A percentile compares a stretch with the other conserved stretches of the same genome.
Conservation (phyloP, 23 tunicate species). For the Diplosoma virens region DNA sequence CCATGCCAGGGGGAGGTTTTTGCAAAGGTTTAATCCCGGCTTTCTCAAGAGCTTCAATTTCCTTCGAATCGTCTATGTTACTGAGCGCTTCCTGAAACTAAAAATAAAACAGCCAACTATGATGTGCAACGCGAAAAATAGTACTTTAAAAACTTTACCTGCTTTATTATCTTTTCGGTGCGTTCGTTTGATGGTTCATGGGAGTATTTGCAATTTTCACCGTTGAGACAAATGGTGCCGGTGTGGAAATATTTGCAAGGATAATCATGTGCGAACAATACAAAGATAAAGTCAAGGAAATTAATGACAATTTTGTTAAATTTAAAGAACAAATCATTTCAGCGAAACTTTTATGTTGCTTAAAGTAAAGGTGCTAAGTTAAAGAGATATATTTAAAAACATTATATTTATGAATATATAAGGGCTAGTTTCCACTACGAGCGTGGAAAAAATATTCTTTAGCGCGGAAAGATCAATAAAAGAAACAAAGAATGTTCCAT, state of each 20-base stretch:
- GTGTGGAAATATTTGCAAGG: constrained; percentile 88
- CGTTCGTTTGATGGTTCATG: constrained; percentile 63
- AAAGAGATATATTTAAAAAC: too few species aligned
- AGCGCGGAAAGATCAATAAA: too few species aligned
- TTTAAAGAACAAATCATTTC: too few species aligned
- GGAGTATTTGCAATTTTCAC: constrained; percentile 64
- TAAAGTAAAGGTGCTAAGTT: too few species aligned
- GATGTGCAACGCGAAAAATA: not conserved
- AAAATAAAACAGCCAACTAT: not conserved
- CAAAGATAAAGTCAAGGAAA: too few species aligned
- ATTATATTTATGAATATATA: too few species aligned
- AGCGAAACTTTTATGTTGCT: too few species aligned
- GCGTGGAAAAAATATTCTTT: too few species aligned
- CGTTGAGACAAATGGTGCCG: constrained; percentile 60
- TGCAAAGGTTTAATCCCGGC: constrained; percentile 63
- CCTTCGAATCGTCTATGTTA: constrained; percentile 64
- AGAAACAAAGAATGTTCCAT: too few species aligned
- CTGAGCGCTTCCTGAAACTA: constrained; percentile 62
- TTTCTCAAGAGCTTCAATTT: constrained; percentile 73
- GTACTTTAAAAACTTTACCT: constrained; percentile 35
- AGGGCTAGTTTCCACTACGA: too few species aligned
- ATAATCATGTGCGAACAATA: constrained; percentile 57
- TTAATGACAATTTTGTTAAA: too few species aligned
- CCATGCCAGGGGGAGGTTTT: constrained; percentile 88
- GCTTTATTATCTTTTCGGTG: constrained; percentile 54